A percentile compares a stretch with the other conserved stretches of the same genome.
Conservation (phyloP, 2,113 vertebrate genomes). For the Craseonycteris thonglongyai region DNA sequence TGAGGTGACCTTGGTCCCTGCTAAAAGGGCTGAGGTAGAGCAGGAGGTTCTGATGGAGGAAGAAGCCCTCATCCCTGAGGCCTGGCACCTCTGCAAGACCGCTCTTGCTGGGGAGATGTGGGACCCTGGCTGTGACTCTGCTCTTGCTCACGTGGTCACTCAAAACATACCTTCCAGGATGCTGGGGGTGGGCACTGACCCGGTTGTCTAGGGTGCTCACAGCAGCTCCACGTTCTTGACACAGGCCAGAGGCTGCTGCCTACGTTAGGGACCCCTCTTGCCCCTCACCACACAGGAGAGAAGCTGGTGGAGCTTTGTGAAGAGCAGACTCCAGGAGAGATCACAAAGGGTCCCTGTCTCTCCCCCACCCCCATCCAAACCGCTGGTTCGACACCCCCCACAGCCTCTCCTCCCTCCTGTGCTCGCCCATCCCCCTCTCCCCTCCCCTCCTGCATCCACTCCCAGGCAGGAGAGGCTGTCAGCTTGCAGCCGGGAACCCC, state of each 20-base stretch:
- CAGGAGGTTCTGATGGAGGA: background rate
- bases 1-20: background rate
- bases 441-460: fast-evolving
- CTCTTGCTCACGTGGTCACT: background rate
- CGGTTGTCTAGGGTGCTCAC: background rate
- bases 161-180: background rate
- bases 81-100: background rate
- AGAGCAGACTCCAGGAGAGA: background rate
- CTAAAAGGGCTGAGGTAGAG: background rate
- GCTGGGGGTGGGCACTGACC: background rate
- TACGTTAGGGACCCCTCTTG: background rate
- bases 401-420: too few species aligned
- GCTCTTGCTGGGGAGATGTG: background rate
- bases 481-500: background rate
- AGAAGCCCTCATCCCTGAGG: background rate
- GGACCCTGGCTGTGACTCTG: fast-evolving
- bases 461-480: too few species aligned
- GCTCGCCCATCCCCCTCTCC: background rate
- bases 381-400: background rate
- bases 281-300: too few species aligned
- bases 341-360: too few species aligned
- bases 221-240: background rate
- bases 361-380: fast-evolving
- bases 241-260: background rate
- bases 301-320: background rate